Evolutionary conservation across 2,888 invertebrate genomes (phyloP).

Genomic region (Zele albiditarsus): DNA sequence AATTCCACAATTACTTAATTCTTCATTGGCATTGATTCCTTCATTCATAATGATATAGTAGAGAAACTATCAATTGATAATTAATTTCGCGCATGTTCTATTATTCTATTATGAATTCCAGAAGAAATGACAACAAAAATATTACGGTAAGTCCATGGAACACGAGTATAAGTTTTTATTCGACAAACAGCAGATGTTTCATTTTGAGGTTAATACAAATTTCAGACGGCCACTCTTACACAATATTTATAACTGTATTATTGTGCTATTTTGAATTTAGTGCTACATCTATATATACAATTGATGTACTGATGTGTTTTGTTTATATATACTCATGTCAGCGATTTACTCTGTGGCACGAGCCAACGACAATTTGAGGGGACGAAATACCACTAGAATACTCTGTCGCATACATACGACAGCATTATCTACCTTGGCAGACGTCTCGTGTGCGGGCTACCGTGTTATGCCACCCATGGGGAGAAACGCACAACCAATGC

Average conservation of each 20-base stretch:
- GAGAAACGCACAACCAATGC: constrained; percentile 41
- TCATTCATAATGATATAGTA: too few species aligned
- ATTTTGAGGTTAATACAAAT: too few species aligned
- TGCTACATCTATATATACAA: neutral
- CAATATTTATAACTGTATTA: neutral
- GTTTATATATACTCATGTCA: neutral
- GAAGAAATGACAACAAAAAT: too few species aligned
- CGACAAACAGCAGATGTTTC: too few species aligned
- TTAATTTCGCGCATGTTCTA: too few species aligned
- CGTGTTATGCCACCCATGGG: constrained; percentile 34
- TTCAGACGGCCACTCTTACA: too few species aligned
- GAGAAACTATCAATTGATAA: too few species aligned
- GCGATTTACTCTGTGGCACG: neutral
- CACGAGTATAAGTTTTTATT: too few species aligned
- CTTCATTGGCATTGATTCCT: too few species aligned
- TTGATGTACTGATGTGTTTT: neutral
- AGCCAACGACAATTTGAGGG: constrained; percentile 47
- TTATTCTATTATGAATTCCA: too few species aligned
- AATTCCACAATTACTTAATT: too few species aligned
- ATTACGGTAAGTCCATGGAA: too few species aligned
- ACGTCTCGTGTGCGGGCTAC: constrained; percentile 29
- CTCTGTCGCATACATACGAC: constrained; percentile 60
- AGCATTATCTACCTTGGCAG: constrained; percentile 51
- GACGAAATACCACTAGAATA: constrained; percentile 56
- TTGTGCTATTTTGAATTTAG: neutral